These are phyloP conservation scores for Hydractinia echinata DNA, from an alignment of 30 jellyfish, hydroid and myxozoan species.

Conservation along the genomic window DNA sequence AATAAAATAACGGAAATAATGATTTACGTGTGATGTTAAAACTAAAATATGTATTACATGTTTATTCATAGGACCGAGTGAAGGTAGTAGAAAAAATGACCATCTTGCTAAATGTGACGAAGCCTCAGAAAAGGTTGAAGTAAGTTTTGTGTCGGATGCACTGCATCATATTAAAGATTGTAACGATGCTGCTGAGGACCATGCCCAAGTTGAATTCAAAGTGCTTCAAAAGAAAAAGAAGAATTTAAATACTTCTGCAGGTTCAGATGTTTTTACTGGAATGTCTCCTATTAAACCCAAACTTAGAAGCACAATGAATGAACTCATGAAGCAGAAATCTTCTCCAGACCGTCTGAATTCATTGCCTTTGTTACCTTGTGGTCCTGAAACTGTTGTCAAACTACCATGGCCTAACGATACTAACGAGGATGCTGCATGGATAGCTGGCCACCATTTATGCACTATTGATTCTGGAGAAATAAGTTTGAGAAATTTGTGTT, in stretches of 20 bases:
- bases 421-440: constrained; percentile 61
- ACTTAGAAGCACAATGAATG: constrained; percentile 61
- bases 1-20: background rate
- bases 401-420: constrained; percentile 81
- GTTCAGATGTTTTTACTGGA: constrained; percentile 24
- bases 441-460: constrained; percentile 39
- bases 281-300: constrained; percentile 63
- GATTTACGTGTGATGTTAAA: background rate
- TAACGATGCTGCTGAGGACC: background rate
- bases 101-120: background rate
- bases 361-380: constrained; percentile 52
- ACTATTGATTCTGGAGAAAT: background rate
- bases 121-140: constrained; percentile 13
- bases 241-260: background rate
- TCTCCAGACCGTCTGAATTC: constrained; percentile 37
- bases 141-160: constrained; percentile 1
- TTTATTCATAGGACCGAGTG: no score
- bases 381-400: constrained; percentile 62
- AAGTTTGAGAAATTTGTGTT: constrained; percentile 30
- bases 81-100: no score
- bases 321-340: constrained; percentile 9
- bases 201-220: constrained; percentile 6
- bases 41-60: no score
- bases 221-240: background rate
- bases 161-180: constrained; percentile 10